Percentiles rank a stretch among this genome's conserved stretches.
These are phyloP conservation scores for Bombyx mori DNA, from an alignment of 1,140 invertebrate species.

Conservation along the genomic window DNA sequence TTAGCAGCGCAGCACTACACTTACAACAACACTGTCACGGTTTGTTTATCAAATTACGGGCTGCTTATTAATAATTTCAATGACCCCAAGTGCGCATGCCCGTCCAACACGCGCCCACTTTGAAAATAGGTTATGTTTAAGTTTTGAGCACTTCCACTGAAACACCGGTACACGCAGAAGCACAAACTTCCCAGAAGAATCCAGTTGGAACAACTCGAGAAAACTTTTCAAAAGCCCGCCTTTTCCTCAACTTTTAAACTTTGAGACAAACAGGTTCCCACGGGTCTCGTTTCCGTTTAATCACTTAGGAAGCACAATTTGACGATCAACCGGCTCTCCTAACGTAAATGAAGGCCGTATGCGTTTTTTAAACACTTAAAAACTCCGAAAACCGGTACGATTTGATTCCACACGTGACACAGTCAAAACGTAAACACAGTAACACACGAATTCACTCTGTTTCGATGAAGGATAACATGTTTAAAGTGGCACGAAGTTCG, in stretches of 20 bases:
- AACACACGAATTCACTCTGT: slow-evolving; percentile 42
- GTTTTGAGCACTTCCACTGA: slow-evolving; percentile 42
- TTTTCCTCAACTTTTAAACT: slow-evolving; percentile 7
- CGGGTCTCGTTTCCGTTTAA: slow-evolving; percentile 25
- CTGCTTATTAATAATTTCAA: slow-evolving; percentile 56
- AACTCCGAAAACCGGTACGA: slow-evolving; percentile 62
- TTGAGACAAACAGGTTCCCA: slow-evolving; percentile 21
- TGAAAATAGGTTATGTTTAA: slow-evolving; percentile 62
- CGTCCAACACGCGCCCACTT: slow-evolving; percentile 55
- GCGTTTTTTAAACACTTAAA: slow-evolving; percentile 60
- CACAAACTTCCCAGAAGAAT: slow-evolving; percentile 45
- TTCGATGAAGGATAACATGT: slow-evolving; percentile 38
- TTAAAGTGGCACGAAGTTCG: slow-evolving; percentile 31
- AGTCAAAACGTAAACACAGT: slow-evolving; percentile 53
- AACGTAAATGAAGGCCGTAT: slow-evolving; percentile 55
- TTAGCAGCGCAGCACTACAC: slow-evolving; percentile 38
- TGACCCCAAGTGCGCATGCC: slow-evolving; percentile 59
- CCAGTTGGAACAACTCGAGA: slow-evolving; percentile 39
- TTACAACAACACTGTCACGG: slow-evolving; percentile 35
- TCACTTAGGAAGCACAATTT: slow-evolving; percentile 36
- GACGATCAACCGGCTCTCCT: slow-evolving; percentile 56
- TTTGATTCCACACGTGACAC: slow-evolving; percentile 60
- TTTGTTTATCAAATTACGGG: slow-evolving; percentile 65
- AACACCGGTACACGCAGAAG: slow-evolving; percentile 32
- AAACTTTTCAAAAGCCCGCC: slow-evolving; percentile 30